These are phyloP conservation scores for Nesoenas mayeri DNA, from an alignment of 2,113 vertebrate genomes.

Conservation along the genomic window DNA sequence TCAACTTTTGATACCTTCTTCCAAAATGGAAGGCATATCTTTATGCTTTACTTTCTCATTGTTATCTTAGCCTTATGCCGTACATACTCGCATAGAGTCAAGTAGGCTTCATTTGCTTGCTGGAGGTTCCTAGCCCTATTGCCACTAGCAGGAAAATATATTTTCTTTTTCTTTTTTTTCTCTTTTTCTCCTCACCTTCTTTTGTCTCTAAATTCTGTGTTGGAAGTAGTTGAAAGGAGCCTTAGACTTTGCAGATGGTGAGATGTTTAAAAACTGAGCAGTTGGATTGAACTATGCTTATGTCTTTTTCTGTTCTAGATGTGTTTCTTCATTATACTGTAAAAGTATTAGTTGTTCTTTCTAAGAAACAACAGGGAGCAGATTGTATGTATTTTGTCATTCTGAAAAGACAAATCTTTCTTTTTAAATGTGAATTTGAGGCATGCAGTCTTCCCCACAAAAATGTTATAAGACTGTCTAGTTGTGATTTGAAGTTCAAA, in stretches of 20 bases:
- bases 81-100: background rate
- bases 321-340: background rate
- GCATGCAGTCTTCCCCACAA: background rate
- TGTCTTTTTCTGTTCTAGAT: background rate
- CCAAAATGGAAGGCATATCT: background rate
- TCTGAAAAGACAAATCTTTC: background rate
- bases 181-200: background rate
- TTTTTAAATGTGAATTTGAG: background rate
- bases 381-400: background rate
- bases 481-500: background rate
- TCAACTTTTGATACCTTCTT: background rate
- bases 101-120: background rate
- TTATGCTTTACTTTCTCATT: background rate
- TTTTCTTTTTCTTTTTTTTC: rapidly evolving
- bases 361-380: background rate
- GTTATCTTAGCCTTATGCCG: background rate
- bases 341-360: background rate
- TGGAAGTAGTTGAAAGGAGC: background rate
- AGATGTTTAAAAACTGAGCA: background rate
- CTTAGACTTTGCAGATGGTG: background rate
- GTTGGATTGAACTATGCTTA: background rate
- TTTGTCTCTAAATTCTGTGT: background rate
- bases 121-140: background rate
- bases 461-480: background rate
- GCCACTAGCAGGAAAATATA: background rate